Base-by-base conservation (phyloP, 2,113 vertebrate species). In the Anoplopoma fimbria region DNA sequence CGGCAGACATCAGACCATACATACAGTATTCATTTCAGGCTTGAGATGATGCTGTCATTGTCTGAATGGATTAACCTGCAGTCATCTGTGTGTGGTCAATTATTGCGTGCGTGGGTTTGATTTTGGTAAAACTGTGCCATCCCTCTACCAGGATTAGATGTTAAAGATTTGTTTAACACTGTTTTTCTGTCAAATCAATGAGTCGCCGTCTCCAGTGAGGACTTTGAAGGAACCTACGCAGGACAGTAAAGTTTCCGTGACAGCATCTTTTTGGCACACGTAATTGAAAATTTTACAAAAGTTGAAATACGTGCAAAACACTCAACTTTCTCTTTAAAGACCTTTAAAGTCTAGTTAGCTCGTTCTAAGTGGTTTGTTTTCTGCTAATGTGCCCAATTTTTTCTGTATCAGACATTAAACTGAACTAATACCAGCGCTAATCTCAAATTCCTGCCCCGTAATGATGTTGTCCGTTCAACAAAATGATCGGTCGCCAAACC, bases 381-480 rank as follows among this genome's bases (percentile, higher is more conserved):
- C 57, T 71, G 60, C n/a, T 63, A 65, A 33, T 69, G 45, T 69
- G 12, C n/a, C 33, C 9, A 73, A 71, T 51, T 60, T 55, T 53
- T 63, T 67, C 55, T 64, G 58, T 38, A 72, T 81, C 82, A 82
- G 80, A 73, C 73, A 77, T 72, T 77, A 83, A 82, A 19, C 74
- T 75, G 51, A 86, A 53, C 76, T 82, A 86, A 88, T 93, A 74
- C 40, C 14, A 9, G n/a, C 29, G 0, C 58, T 86, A 83, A 87
- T 92, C 76, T 83, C 15, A 85, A 71, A 84, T 70, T 78, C 79
- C 72, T 83, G 31, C 65, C 55, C 77, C 25, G 42, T 31, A 81
- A 36, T 15, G 51, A 81, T 42, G 21, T 76, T n/a, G 19, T 23
- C 17, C 29, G 0, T 69, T 51, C 42, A 47, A 58, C 40, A 17